Evolutionary conservation across 2,888 invertebrate species (phyloP), one percentile per base, ranked within the genome.

Genomic region (Malthinus seriepunctatus): DNA sequence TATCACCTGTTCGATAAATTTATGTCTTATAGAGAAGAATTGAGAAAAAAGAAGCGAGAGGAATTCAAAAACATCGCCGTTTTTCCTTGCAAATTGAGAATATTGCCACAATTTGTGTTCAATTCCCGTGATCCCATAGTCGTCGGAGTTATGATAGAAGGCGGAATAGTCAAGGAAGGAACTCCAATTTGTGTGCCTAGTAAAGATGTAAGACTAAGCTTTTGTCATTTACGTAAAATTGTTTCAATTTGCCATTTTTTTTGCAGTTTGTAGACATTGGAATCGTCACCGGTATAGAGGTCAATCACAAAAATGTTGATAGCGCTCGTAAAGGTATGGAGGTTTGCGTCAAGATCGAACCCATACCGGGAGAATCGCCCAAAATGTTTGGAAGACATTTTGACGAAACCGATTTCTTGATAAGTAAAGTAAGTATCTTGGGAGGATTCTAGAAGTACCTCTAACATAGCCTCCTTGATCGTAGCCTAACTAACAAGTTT

Each of bases 1-100:
- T 99, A 99, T 82, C 99, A 99, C 81, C 84, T 99, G 75, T 98
- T 98, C 81, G 99, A 99, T 80, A 92, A 93, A 78, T 99, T 99
- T 83, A 96, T 88, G 71, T 88, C 91, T 9, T 95, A 91, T 79
- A 86, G 95, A 62, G 96, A 97, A 56, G 96, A 97, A 71, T 81
- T 97, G 51, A 93, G 90, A 73, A 88, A 89, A 75, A 88, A 88
- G 79, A 97, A 95, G 75, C 88, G 97, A 31, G 96, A 97, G 69
- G 96, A 98, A 79, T 91, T 95, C 82, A 96, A 96, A 75, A 89
- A 95, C 73, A 89, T 98, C 66, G 99, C 99, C 12, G 97, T 99
- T 64, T 99, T 99, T 83, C 99, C 99, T 0, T 98, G 97, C 84
- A 97, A 96, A 80, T 83, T 99, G 10, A 80, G 87, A 83, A 83